These are phyloP conservation scores for Halictus rubicundus DNA, from an alignment of 1,140 invertebrate genomes.

Conservation along the genomic window DNA sequence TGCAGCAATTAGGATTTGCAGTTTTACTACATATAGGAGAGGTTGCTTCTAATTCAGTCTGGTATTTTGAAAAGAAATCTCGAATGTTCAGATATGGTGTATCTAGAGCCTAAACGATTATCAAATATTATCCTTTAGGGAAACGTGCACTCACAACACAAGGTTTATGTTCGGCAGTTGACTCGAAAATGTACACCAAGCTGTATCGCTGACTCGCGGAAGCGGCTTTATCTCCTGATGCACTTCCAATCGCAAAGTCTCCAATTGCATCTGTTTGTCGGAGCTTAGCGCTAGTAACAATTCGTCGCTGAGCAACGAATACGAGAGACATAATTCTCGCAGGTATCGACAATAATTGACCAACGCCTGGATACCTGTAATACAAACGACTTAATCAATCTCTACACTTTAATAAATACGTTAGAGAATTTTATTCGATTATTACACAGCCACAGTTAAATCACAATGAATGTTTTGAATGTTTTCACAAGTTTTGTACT, in stretches of 20 bases:
- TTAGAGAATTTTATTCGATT: not conserved
- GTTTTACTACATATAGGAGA: too few species aligned
- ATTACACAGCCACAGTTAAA: too few species aligned
- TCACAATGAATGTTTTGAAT: too few species aligned
- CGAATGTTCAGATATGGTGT: too few species aligned
- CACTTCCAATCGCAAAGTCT: slow-evolving; percentile 74
- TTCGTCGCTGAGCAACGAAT: slow-evolving; percentile 74
- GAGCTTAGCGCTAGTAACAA: slow-evolving; percentile 68
- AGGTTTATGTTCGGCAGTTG: slow-evolving; percentile 73
- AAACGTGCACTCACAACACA: slow-evolving; percentile 69
- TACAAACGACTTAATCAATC: slow-evolving; percentile 1
- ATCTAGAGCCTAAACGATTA: not conserved
- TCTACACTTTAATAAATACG: not conserved
- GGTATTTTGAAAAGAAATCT: too few species aligned
- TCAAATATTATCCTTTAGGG: not conserved
- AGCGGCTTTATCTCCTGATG: slow-evolving; percentile 69
- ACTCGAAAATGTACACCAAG: slow-evolving; percentile 68
- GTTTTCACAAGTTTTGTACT: too few species aligned
- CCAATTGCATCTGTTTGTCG: slow-evolving; percentile 60
- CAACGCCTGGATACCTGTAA: slow-evolving; percentile 69
- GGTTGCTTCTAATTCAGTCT: too few species aligned
- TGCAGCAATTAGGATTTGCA: too few species aligned
- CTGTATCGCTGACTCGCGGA: slow-evolving; percentile 64
- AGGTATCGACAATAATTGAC: slow-evolving; percentile 66
- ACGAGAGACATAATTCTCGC: slow-evolving; percentile 74